phyloP scores from a whole-genome alignment of 2,888 invertebrate genomes.

The Stenolophus ochropezus region DNA sequence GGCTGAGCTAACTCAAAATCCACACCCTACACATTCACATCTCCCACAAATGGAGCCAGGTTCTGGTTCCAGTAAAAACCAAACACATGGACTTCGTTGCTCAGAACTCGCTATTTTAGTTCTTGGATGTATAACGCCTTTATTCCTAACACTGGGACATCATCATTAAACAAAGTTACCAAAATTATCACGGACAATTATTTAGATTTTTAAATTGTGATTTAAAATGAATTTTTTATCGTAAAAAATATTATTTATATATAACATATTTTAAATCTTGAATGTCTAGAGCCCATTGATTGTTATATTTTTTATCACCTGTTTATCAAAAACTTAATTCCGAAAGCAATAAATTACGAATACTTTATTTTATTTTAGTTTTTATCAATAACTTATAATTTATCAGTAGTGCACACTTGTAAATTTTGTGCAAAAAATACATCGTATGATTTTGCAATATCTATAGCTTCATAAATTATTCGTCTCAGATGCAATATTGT shows the following conservation, averaged over 20 bases:
- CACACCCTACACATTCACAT: slow-evolving; percentile 73
- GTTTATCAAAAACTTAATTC: too few relatives aligned
- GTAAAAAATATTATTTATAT: too few relatives aligned
- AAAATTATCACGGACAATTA: not conserved
- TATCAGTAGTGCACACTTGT: too few relatives aligned
- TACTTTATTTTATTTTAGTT: too few relatives aligned
- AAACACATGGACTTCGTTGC: slow-evolving; percentile 78
- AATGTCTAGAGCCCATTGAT: too few relatives aligned
- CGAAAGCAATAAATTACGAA: too few relatives aligned
- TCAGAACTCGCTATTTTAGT: slow-evolving; percentile 90
- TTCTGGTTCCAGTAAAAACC: slow-evolving; percentile 45
- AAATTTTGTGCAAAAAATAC: not conserved
- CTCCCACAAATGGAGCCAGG: slow-evolving; percentile 70
- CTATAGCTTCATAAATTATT: not conserved
- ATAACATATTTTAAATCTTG: too few relatives aligned
- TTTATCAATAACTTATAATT: too few relatives aligned
- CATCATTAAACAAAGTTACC: slow-evolving; percentile 79
- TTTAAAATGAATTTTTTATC: too few relatives aligned
- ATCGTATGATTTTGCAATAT: too few relatives aligned
- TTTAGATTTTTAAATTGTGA: not conserved
- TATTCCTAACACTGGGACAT: slow-evolving; percentile 93
- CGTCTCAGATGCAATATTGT: slow-evolving; percentile 17
- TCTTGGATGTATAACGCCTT: slow-evolving; percentile 90
- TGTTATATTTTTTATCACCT: too few relatives aligned
- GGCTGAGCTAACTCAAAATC: slow-evolving; percentile 88